Evolutionary conservation across 2,888 invertebrate genomes (phyloP), one percentile per base, ranked within the genome.

Genomic region (Xanthia togata): DNA sequence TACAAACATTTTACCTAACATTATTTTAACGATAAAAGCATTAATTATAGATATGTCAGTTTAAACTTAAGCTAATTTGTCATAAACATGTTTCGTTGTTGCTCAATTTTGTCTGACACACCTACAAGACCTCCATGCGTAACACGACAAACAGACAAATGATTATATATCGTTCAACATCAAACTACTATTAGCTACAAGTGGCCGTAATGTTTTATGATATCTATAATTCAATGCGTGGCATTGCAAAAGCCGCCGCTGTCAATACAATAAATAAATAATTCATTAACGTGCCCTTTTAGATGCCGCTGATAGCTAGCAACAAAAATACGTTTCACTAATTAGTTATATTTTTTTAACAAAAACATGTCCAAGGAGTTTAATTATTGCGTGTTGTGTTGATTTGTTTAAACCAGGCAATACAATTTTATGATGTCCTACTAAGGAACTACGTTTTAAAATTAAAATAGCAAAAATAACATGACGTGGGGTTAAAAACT

Each of bases 191-290:
- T 88, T 83, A 86, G 75, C 73, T 82, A 81, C 76, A 81, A 88
- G 70, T 82, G 83, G 62, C 72, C 67, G 79, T 87, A 83, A 86
- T 88, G 81, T 85, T 86, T 85, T 86, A 89, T 83, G 78, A 83
- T 86, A 88, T 85, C 83, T 80, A 90, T 89, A 87, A 87, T 87
- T 87, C 76, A 87, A 85, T 80, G 76, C 75, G 82, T 82, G 81
- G 71, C 80, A 89, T 84, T 81, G 83, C 84, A 87, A 85, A 85
- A 88, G 88, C 88, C 73, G 83, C 86, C 86, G 82, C 82, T 85
- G 75, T 81, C 78, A 82, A 79, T 84, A 85, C 77, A 81, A 71
- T 76, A 79, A 80, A 88, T 88, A 84, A 89, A 89, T 89, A 87
- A 89, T 90, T 89, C 86, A 88, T 88, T 81, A 81, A 53, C 67